Conservation (phyloP, 2,113 vertebrate genomes). For the Chauna torquata region DNA sequence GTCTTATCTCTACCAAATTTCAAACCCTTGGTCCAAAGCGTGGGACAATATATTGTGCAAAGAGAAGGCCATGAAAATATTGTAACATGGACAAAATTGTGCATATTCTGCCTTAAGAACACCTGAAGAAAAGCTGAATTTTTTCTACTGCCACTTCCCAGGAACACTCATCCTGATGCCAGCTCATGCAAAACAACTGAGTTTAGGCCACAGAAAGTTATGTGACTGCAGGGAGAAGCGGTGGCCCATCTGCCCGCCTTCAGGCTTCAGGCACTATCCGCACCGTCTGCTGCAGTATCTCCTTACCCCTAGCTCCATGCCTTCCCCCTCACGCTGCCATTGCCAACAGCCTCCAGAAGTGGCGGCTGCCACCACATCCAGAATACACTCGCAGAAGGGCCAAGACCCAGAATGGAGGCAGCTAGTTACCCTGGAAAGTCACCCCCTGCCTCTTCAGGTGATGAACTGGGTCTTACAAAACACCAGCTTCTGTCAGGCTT, state of each 20-base stretch:
- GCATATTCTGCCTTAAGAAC: background rate
- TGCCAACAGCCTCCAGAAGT: background rate
- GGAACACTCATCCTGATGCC: background rate
- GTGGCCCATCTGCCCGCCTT: background rate
- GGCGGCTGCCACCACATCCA: accelerated
- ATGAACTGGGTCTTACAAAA: background rate
- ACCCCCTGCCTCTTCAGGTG: background rate
- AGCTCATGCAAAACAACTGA: background rate
- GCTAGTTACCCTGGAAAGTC: background rate
- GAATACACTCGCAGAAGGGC: background rate
- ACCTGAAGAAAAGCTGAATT: background rate
- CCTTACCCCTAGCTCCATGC: background rate
- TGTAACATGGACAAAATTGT: background rate
- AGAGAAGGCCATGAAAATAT: background rate
- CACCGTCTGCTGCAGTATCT: background rate
- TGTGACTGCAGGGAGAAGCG: background rate
- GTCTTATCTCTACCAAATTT: background rate
- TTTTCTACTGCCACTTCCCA: background rate
- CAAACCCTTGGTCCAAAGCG: background rate
- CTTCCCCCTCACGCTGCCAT: background rate
- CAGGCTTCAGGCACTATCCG: background rate
- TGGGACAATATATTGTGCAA: background rate
- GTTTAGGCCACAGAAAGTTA: background rate
- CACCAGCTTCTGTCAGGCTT: background rate
- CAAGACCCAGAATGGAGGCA: background rate